These are phyloP conservation scores for Aelia acuminata DNA, from an alignment of 2,888 invertebrate genomes.

Conservation along the genomic window DNA sequence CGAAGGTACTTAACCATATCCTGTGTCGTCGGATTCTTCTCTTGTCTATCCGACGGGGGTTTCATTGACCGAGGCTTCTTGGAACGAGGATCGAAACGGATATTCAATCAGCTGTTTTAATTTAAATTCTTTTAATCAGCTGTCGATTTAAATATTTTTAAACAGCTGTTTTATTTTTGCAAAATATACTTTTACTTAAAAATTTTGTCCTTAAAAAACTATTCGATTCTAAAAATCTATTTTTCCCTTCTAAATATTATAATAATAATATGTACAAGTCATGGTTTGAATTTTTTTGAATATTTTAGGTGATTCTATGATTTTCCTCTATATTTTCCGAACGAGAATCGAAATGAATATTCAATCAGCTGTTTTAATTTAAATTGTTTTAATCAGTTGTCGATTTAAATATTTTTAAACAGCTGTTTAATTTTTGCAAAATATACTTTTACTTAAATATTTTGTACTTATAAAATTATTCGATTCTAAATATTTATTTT, in stretches of 20 bases:
- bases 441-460: no score
- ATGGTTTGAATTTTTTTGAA: no score
- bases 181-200: no score
- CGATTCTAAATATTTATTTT: no score
- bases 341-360: neutral
- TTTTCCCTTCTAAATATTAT: no score
- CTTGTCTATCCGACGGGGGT: neutral
- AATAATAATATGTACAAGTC: no score
- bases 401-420: neutral
- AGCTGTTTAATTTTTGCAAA: neutral
- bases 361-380: neutral
- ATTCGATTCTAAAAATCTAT: no score
- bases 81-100: neutral
- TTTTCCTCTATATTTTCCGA: no score
- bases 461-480: no score
- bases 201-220: no score
- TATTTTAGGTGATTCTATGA: no score
- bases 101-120: neutral
- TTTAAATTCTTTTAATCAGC: neutral
- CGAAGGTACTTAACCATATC: conserved; percentile 37
- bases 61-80: conserved; percentile 20
- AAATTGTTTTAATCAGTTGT: neutral
- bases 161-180: neutral
- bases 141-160: neutral
- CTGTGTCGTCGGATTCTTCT: conserved; percentile 27